Evolutionary conservation across 1,140 invertebrate species (phyloP).

Genomic region (Pseudomyrmex concolor): DNA sequence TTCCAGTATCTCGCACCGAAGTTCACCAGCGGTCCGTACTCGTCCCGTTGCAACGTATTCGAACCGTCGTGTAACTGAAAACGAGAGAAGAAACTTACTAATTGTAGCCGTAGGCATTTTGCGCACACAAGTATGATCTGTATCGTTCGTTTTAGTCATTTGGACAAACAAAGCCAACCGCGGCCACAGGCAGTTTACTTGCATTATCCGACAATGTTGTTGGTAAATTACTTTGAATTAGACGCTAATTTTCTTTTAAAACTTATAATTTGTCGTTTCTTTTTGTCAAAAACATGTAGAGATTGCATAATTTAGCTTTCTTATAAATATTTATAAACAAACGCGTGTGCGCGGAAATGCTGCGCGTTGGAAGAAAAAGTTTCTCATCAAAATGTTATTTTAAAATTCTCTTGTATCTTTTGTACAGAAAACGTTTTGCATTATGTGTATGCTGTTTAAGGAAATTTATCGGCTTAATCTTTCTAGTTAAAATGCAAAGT

Average conservation of each 20-base stretch:
- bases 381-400: not conserved
- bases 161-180: not conserved
- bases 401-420: no score
- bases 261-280: no score
- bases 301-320: not conserved
- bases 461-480: not conserved
- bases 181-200: not conserved
- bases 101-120: conserved; percentile 32
- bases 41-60: conserved; percentile 37
- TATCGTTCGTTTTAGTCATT: not conserved
- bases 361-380: not conserved
- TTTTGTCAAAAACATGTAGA: not conserved
- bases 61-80: conserved; percentile 52
- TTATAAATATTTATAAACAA: not conserved
- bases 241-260: no score
- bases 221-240: not conserved
- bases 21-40: conserved; percentile 54
- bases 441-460: not conserved
- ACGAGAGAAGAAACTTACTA: conserved; percentile 26
- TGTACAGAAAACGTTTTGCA: no score
- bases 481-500: conserved; percentile 23
- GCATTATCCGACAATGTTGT: not conserved
- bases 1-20: conserved; percentile 58
- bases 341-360: not conserved
- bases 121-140: not conserved